Base-by-base conservation (phyloP, 1,140 invertebrate genomes). In the Marisa cornuarietis region DNA sequence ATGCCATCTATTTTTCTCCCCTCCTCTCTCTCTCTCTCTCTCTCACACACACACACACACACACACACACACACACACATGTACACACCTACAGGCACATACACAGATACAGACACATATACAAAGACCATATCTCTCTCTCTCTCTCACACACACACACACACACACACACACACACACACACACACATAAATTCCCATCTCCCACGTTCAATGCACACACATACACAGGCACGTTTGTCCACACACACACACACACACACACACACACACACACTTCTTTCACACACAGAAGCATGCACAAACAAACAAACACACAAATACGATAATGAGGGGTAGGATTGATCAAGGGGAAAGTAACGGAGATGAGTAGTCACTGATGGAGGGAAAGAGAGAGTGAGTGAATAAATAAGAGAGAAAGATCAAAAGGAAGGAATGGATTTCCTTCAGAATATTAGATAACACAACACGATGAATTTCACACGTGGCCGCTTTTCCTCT, bases 61-160 rank as follows among this genome's bases (percentile, higher is more conserved):
- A 6, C 5, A 26, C 68, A 6, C 24, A 3, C 68, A 3, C 24
- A 10, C 24, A 31, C 68, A 10, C 68, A 31, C 68, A 69, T 31
- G 2, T 2, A 7, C 68, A 24, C n/a, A 16, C 68, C 1, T 14
- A 3, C 14, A 13, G 5, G 10, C 68, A 31, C 68, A 69, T 10
- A 16, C 68, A 69, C 24, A 69, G 1, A 7, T 10, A 24, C n/a
- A 16, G 5, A n/a, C 2, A 3, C 14, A 13, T n/a, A n/a, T n/a
- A n/a, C n/a, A n/a, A n/a, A n/a, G n/a, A n/a, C n/a, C n/a, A n/a
- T n/a, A n/a, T n/a, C n/a, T n/a, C n/a, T n/a, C n/a, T n/a, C n/a
- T n/a, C n/a, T n/a, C n/a, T n/a, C n/a, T n/a, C 68, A 69, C 68
- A 31, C 68, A 69, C 68, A 16, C 68, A 69, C 24, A 69, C 68